Base-by-base conservation (phyloP, 2,797 vertebrate genomes). In the Lateolabrax maculatus region DNA sequence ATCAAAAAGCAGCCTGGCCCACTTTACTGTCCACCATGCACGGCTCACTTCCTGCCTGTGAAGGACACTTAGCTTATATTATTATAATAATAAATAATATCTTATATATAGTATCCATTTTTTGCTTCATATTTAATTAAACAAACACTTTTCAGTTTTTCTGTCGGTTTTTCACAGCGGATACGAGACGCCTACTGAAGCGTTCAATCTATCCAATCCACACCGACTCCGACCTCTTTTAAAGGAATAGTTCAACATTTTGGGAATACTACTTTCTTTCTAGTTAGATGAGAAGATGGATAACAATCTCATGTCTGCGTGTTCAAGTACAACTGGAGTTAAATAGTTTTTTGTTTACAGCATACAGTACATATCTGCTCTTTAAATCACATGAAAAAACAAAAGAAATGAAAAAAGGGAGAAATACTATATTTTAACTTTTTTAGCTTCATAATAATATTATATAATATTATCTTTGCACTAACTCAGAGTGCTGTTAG, bases 1-100 rank as follows among this genome's bases (percentile, higher is more conserved):
- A 70, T 85, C 84, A 79, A 80, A 81, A 66, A 34, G 75, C 71
- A 48, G 73, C 82, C 56, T 88, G 88, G 77, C 87, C 84, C 80
- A 80, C 83, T 88, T 88, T 87, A 73, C n/a, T 75, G 84, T 70
- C 70, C 67, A 71, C 66, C 44, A 18, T 3, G 43, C 69, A n/a
- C 68, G 1, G 5, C 75, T 83, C 66, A 75, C 75, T 53, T 56
- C 46, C 71, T 43, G 77, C 62, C 27, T 31, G 37, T 23, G 71
- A 70, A 65, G 77, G 56, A 71, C 63, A 52, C 19, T 37, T 3
- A n/a, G n/a, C n/a, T n/a, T n/a, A n/a, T n/a, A n/a, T n/a, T n/a
- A n/a, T n/a, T n/a, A n/a, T n/a, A n/a, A n/a, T n/a, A n/a, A n/a
- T n/a, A n/a, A n/a, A n/a, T n/a, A n/a, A n/a, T n/a, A n/a, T n/a